Percentiles rank a stretch among this genome's conserved stretches.
phyloP scores from a whole-genome alignment of 2,888 invertebrate genomes.

The Chloromyia formosa region DNA sequence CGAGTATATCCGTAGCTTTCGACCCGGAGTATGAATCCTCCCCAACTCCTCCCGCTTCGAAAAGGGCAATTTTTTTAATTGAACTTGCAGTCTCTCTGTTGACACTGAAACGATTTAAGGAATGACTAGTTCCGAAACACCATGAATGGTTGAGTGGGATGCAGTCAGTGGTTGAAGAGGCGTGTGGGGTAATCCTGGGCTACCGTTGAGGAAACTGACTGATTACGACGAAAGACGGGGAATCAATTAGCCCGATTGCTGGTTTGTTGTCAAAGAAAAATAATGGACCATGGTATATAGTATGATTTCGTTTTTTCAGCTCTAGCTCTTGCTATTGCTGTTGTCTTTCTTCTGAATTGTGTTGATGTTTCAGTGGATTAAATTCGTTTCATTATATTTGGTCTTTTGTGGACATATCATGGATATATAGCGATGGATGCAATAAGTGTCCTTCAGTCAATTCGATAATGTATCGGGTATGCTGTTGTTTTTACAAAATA shows the following conservation, averaged over 20 bases:
- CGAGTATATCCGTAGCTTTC: not conserved
- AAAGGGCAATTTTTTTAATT: slow-evolving; percentile 48
- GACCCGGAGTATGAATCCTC: not conserved
- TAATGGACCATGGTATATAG: slow-evolving; percentile 34
- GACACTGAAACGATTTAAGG: slow-evolving; percentile 45
- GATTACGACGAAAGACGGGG: slow-evolving; percentile 39
- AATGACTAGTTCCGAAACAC: slow-evolving; percentile 10
- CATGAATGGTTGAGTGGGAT: not conserved
- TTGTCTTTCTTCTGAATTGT: slow-evolving; percentile 10
- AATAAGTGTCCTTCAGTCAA: no score
- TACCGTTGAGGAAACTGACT: slow-evolving; percentile 36
- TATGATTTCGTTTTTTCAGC: no score
- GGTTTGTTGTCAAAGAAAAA: slow-evolving; percentile 41
- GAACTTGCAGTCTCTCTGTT: slow-evolving; percentile 49
- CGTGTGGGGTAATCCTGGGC: not conserved
- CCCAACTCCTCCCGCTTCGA: slow-evolving; percentile 8
- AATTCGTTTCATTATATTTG: slow-evolving; percentile 9
- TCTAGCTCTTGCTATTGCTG: not conserved
- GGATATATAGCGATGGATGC: no score
- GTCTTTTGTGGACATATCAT: not conserved
- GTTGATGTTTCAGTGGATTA: slow-evolving; percentile 21
- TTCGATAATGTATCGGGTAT: no score
- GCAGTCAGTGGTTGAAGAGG: not conserved
- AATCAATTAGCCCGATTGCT: slow-evolving; percentile 48
- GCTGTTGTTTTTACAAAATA: no score